Evolutionary conservation across 2,888 invertebrate species (phyloP).

Genomic region (Melanotus villosus): DNA sequence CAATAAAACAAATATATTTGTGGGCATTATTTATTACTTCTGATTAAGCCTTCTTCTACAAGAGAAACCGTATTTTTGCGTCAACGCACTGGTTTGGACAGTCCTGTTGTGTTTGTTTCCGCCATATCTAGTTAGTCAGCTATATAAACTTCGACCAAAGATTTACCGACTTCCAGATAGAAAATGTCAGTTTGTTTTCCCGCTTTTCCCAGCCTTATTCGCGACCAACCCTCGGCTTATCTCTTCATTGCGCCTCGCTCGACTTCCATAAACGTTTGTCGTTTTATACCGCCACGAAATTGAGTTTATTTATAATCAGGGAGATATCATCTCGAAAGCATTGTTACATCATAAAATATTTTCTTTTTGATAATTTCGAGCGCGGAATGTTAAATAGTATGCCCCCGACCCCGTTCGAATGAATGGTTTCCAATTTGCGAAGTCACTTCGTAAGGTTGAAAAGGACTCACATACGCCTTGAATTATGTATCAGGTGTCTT

Average conservation of each 20-base stretch:
- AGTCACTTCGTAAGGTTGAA: not conserved
- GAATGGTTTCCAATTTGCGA: not conserved
- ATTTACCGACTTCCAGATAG: constrained; percentile 63
- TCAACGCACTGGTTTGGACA: constrained; percentile 7
- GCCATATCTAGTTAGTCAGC: constrained; percentile 51
- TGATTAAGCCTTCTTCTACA: too few species aligned
- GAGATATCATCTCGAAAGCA: constrained; percentile 46
- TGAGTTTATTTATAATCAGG: constrained; percentile 46
- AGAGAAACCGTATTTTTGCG: too few species aligned
- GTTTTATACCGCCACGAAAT: constrained; percentile 35
- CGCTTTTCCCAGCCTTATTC: constrained; percentile 43
- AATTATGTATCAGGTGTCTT: constrained; percentile 6
- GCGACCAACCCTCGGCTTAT: constrained; percentile 47
- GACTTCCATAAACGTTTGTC: constrained; percentile 43
- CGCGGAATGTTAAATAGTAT: constrained; percentile 18
- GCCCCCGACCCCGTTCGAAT: not conserved
- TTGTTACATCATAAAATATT: constrained; percentile 50
- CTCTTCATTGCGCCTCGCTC: constrained; percentile 36
- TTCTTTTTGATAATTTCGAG: constrained; percentile 30
- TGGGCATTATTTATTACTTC: too few species aligned
- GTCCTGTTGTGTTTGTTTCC: constrained; percentile 34
- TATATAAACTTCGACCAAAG: constrained; percentile 56
- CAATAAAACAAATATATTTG: too few species aligned
- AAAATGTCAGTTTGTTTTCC: constrained; percentile 61
- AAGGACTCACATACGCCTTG: not conserved